These are phyloP conservation scores for Uloborus plumipes DNA, from an alignment of 2,888 invertebrate species.

Conservation along the genomic window DNA sequence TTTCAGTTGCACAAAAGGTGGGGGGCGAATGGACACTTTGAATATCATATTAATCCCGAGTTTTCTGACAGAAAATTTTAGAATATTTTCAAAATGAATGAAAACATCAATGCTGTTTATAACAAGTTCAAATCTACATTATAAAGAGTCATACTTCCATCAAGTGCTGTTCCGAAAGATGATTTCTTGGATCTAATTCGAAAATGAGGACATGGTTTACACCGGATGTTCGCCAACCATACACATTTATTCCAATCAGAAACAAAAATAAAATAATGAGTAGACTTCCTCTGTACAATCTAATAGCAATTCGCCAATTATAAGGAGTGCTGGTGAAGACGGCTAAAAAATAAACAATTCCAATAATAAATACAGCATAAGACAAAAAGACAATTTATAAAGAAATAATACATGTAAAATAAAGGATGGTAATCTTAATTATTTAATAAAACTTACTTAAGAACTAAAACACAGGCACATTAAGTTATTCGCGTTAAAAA, in stretches of 20 bases:
- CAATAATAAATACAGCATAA: background rate
- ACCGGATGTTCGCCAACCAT: conserved; percentile 96
- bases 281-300: conserved; percentile 93
- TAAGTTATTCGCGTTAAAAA: too few relatives aligned
- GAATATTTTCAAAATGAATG: too few relatives aligned
- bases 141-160: conserved; percentile 78
- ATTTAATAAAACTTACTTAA: background rate
- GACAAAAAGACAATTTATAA: background rate
- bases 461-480: background rate
- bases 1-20: too few relatives aligned
- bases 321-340: conserved; percentile 55
- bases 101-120: too few relatives aligned
- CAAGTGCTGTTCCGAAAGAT: conserved; percentile 87
- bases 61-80: too few relatives aligned
- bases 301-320: conserved; percentile 84
- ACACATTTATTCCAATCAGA: conserved; percentile 94
- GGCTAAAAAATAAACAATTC: conserved; percentile 22
- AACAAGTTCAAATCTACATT: too few relatives aligned
- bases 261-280: conserved; percentile 93
- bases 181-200: conserved; percentile 95
- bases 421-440: background rate
- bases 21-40: too few relatives aligned
- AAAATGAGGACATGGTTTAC: conserved; percentile 98
- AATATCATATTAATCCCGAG: too few relatives aligned
- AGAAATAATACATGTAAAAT: background rate